Conservation (phyloP, 2,113 vertebrate species). For the Saimiri boliviensis region DNA sequence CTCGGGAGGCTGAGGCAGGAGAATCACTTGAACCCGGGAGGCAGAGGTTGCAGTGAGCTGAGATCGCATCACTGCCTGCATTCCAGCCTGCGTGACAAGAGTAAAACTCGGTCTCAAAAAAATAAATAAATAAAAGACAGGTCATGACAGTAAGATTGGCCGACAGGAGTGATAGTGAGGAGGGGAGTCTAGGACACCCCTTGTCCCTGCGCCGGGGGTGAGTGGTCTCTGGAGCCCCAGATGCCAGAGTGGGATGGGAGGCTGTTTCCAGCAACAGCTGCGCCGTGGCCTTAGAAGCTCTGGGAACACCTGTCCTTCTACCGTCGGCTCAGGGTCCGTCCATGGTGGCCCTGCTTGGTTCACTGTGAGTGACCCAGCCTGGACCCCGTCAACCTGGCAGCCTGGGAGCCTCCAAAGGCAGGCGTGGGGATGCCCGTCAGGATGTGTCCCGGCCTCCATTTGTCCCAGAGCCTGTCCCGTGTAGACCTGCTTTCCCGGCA, state of each 20-base stretch:
- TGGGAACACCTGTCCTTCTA: too few species aligned
- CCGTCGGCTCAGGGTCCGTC: accelerated
- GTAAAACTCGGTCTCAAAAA: not conserved
- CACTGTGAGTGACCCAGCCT: too few species aligned
- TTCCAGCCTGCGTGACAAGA: not conserved
- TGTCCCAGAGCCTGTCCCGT: not conserved
- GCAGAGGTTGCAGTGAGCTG: not conserved
- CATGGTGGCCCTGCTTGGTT: not conserved
- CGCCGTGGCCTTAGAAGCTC: accelerated
- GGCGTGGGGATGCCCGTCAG: too few species aligned
- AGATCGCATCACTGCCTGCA: not conserved
- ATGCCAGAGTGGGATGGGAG: not conserved
- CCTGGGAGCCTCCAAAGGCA: not conserved
- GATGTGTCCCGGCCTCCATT: accelerated
- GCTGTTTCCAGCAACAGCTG: not conserved
- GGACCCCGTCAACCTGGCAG: not conserved
- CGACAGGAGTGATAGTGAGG: too few species aligned
- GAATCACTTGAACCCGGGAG: not conserved
- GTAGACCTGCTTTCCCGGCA: not conserved
- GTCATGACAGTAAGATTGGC: not conserved
- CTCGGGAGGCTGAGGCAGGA: not conserved
- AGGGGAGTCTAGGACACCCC: not conserved
- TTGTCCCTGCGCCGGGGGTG: not conserved
- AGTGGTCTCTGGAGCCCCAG: not conserved
- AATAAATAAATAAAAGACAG: not conserved